A percentile compares a stretch with the other conserved stretches of the same genome.
phyloP scores from a whole-genome alignment of 92 coral and sea anemone species.

The Phenganax stokvisi region DNA sequence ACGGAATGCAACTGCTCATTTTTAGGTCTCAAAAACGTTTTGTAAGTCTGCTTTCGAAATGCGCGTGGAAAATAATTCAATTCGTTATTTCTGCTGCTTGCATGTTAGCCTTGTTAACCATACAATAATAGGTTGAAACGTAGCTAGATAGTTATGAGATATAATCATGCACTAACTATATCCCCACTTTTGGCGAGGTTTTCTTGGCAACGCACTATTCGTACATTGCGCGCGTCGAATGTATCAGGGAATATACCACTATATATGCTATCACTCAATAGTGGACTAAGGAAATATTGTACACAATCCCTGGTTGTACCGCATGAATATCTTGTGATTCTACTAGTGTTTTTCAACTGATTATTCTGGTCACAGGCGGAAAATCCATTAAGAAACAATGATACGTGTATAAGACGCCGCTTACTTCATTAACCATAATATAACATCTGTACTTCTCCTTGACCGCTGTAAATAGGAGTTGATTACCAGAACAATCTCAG shows the following conservation, averaged over 20 bases:
- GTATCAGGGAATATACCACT: too few relatives aligned
- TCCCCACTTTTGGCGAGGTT: too few relatives aligned
- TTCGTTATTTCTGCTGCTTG: constrained; percentile 8
- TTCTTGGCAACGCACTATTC: too few relatives aligned
- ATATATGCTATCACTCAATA: too few relatives aligned
- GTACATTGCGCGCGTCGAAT: too few relatives aligned
- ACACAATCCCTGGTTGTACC: too few relatives aligned
- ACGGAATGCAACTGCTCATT: too few relatives aligned
- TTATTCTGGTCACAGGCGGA: neutral
- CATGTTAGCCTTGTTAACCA: neutral
- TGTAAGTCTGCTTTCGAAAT: neutral
- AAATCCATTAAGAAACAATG: constrained; percentile 13
- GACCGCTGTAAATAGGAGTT: too few relatives aligned
- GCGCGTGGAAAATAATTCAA: neutral
- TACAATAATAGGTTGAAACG: neutral
- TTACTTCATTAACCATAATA: neutral
- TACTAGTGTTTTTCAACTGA: constrained; percentile 8
- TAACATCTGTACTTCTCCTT: neutral
- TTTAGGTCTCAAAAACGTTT: neutral
- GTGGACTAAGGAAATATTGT: too few relatives aligned
- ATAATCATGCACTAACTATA: too few relatives aligned
- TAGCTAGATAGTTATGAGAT: neutral
- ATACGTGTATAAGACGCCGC: neutral
- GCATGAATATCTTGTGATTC: too few relatives aligned
- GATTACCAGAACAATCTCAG: too few relatives aligned